A percentile compares a stretch with the other conserved stretches of the same genome.
These are phyloP conservation scores for Oscheius sp. DNA, from an alignment of 2,888 invertebrate species.

Conservation along the genomic window DNA sequence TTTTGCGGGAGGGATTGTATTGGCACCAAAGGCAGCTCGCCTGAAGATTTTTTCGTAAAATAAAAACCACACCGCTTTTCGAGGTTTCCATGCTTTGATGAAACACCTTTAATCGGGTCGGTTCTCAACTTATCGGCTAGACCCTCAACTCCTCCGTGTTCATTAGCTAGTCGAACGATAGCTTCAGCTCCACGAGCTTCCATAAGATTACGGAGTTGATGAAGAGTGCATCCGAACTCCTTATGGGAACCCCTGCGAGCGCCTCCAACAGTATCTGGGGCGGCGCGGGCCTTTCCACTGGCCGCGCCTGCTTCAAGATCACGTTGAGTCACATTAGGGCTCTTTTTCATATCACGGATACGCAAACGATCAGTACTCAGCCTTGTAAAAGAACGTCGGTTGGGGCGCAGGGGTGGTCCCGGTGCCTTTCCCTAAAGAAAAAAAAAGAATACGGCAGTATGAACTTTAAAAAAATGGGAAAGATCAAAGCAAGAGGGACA, in stretches of 20 bases:
- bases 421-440: conserved; percentile 44
- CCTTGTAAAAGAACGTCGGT: conserved; percentile 46
- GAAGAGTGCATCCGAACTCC: conserved; percentile 77
- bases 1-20: conserved; percentile 64
- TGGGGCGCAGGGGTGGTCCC: conserved; percentile 45
- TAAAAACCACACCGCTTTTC: conserved; percentile 26
- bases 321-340: conserved; percentile 49
- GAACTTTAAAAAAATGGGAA: not conserved
- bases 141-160: conserved; percentile 65
- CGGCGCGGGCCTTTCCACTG: conserved; percentile 41
- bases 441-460: not conserved
- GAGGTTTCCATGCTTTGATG: conserved; percentile 55
- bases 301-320: conserved; percentile 40
- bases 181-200: conserved; percentile 94
- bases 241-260: conserved; percentile 18
- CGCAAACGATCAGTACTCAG: conserved; percentile 45
- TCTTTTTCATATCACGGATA: conserved; percentile 53
- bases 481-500: no score
- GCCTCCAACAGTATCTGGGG: conserved; percentile 37
- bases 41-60: conserved; percentile 23
- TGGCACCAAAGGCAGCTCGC: conserved; percentile 60
- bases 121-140: conserved; percentile 58
- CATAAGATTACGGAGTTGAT: conserved; percentile 98
- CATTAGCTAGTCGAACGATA: conserved; percentile 77
- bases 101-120: conserved; percentile 61